phyloP scores from a whole-genome alignment of 2,797 vertebrate species.

The Poecilia picta region DNA sequence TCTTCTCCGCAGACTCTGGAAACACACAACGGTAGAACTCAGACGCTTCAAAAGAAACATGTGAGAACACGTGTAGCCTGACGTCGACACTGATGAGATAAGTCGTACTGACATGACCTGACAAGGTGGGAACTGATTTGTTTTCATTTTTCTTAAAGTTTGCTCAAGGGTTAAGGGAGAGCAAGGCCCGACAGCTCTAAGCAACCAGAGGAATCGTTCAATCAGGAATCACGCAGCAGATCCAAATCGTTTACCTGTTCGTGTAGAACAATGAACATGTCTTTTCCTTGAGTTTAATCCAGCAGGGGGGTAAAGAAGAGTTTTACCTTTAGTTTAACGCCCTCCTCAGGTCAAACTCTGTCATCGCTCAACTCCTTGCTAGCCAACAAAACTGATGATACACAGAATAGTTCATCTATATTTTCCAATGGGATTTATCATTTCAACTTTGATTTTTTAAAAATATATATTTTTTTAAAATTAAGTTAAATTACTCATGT shows the following conservation, averaged over 20 bases:
- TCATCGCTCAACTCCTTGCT: neutral
- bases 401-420: neutral
- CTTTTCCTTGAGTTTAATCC: constrained; percentile 11
- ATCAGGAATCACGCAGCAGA: constrained; percentile 47
- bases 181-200: constrained; percentile 50
- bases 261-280: neutral
- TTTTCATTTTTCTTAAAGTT: neutral
- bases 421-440: neutral
- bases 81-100: constrained; percentile 12
- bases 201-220: constrained; percentile 76
- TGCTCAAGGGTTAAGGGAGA: constrained; percentile 22
- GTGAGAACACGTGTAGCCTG: neutral
- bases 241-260: constrained; percentile 17
- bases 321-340: constrained; percentile 23
- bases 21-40: constrained; percentile 10
- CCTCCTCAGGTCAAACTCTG: constrained; percentile 30
- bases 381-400: neutral
- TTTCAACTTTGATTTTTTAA: neutral
- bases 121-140: neutral
- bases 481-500: neutral
- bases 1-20: constrained; percentile 65
- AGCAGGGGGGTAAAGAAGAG: neutral
- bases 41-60: constrained; percentile 4
- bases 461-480: too few species aligned
- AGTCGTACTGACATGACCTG: constrained; percentile 14